These are phyloP conservation scores for Aethes cnicana DNA, from an alignment of 2,888 invertebrate species.

Conservation along the genomic window DNA sequence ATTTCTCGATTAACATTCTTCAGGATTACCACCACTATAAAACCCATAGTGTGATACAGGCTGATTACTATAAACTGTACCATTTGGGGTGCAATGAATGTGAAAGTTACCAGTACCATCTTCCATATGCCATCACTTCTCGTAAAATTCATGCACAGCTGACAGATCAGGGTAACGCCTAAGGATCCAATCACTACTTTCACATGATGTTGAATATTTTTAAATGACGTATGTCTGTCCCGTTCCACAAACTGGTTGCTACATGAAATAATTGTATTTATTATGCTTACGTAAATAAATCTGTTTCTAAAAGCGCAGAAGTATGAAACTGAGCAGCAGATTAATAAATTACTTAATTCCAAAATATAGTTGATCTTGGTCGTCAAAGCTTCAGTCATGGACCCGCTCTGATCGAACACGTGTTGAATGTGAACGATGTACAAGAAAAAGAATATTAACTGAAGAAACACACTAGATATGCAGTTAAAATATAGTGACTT, in stretches of 20 bases:
- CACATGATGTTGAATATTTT: constrained; percentile 37
- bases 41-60: constrained; percentile 55
- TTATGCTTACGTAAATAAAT: constrained; percentile 50
- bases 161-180: constrained; percentile 40
- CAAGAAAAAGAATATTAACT: too few species aligned
- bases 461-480: constrained; percentile 51
- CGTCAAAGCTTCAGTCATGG: constrained; percentile 49
- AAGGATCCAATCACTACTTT: constrained; percentile 42
- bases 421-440: constrained; percentile 49
- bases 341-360: constrained; percentile 47
- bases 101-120: constrained; percentile 51
- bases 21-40: constrained; percentile 51
- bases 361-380: constrained; percentile 63
- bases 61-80: constrained; percentile 55
- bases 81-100: constrained; percentile 59
- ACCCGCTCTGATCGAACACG: constrained; percentile 44
- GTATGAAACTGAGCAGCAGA: constrained; percentile 51
- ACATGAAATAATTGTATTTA: constrained; percentile 50
- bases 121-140: constrained; percentile 57
- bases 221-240: neutral
- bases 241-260: constrained; percentile 41
- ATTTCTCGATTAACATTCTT: constrained; percentile 49
- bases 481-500: constrained; percentile 61
- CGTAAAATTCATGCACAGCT: constrained; percentile 53
- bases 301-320: constrained; percentile 51